Percentiles rank a stretch among this genome's conserved stretches.
Evolutionary conservation across 2,797 vertebrate species (phyloP).

Genomic region (Myripristis murdjan): DNA sequence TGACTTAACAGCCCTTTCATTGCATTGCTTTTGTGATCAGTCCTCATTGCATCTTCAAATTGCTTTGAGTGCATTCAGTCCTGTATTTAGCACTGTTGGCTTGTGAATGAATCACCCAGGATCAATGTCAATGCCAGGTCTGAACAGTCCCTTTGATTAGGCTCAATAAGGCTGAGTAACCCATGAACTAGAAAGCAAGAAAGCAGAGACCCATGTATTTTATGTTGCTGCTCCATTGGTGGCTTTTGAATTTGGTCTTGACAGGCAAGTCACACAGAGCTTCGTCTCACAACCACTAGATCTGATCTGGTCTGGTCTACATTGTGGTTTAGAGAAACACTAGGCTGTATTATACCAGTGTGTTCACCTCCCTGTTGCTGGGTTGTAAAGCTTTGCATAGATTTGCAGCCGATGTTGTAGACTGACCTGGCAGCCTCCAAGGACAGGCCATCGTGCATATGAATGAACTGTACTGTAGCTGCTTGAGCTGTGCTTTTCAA

Average conservation of each 20-base stretch:
- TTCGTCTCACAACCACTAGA: neutral
- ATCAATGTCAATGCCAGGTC: no score
- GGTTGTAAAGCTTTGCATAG: constrained; percentile 61
- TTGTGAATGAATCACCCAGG: no score
- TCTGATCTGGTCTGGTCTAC: neutral
- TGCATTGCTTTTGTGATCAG: no score
- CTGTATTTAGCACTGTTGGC: no score
- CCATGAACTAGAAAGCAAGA: no score
- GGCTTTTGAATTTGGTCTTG: neutral
- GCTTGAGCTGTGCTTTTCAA: neutral
- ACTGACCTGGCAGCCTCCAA: constrained; percentile 7
- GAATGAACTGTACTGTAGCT: neutral
- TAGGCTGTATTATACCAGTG: neutral
- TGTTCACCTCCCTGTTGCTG: constrained; percentile 6
- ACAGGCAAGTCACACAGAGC: neutral
- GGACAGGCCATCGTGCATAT: constrained; percentile 10
- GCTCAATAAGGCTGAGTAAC: no score
- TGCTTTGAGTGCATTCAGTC: no score
- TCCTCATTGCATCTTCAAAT: no score
- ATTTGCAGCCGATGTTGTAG: constrained; percentile 35
- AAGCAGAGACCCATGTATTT: neutral
- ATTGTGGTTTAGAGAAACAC: constrained; percentile 1
- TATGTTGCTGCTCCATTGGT: neutral
- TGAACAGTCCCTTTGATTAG: no score
- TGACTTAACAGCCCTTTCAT: no score